These are phyloP conservation scores for Nasua narica DNA, from an alignment of 2,797 vertebrate genomes.

Conservation along the genomic window DNA sequence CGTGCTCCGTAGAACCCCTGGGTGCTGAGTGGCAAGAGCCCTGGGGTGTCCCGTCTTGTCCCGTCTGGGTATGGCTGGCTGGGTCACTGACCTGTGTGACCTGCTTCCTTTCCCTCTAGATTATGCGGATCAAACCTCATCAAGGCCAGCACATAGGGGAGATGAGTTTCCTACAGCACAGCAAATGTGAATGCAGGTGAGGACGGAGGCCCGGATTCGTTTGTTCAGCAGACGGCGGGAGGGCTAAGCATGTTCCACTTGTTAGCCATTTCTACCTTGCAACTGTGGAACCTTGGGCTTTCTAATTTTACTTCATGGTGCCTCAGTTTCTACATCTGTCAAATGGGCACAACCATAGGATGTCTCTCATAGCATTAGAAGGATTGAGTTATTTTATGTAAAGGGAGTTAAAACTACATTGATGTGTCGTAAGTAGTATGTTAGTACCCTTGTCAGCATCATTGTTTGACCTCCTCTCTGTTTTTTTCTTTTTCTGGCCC, in stretches of 20 bases:
- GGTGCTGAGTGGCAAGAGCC: constrained; percentile 61
- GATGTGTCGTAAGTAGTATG: rapidly evolving
- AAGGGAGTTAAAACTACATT: background rate
- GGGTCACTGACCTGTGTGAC: constrained; percentile 72
- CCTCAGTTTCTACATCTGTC: background rate
- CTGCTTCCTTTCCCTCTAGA: constrained; percentile 85
- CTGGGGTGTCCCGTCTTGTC: constrained; percentile 47
- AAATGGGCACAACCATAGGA: background rate
- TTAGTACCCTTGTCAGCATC: background rate
- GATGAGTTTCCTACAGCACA: constrained; percentile 98
- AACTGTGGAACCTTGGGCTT: background rate
- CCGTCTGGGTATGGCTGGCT: constrained; percentile 75
- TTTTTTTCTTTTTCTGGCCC: constrained; percentile 79
- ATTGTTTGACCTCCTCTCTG: constrained; percentile 48
- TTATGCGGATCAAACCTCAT: constrained; percentile 94
- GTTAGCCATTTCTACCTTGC: background rate
- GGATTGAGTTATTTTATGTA: background rate
- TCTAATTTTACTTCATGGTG: background rate
- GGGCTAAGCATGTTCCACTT: background rate
- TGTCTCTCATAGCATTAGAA: background rate
- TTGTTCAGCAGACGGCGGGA: rapidly evolving
- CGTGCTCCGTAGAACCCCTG: constrained; percentile 54
- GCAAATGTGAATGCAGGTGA: constrained; percentile 99
- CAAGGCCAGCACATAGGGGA: constrained; percentile 90
- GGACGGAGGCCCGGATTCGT: constrained; percentile 46